Base-by-base conservation (phyloP, 1,140 invertebrate species). In the Brachionus sp. region DNA sequence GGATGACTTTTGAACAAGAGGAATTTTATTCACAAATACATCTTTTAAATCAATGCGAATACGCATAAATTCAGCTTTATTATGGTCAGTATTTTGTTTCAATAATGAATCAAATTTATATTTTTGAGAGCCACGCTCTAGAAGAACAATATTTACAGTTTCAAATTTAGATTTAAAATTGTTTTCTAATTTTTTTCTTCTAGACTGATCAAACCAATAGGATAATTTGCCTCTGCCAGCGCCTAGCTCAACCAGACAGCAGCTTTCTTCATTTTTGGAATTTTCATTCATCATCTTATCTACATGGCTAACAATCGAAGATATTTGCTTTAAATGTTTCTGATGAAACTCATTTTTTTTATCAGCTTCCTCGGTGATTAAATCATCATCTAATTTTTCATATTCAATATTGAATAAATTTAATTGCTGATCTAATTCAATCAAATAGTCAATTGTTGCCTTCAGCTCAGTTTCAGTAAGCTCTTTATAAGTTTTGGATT, bases 281-380 rank as follows among this genome's bases (percentile, higher is more conserved):
- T 33, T 75, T 66, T 57, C 23, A 13, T 25, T 35, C 39, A 80
- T 23, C 23, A 80, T 42, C 12, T 33, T 37, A 16, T 62, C 37
- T 12, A 80, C 77, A 42, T 80, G 77, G 19, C 50, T 42, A 7
- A 80, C 62, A 39, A 80, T 80, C 0, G 77, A 80, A 19, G 77
- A 80, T 37, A 80, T 80, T 44, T 80, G 77, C 25, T 80, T 66
- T 23, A 80, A 62, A 62, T 80, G 77, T 35, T 80, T 80, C 39
- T 75, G 37, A 33, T 75, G 70, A 75, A 75, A 75, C 23, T 75
- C 70, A 12, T 19, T 35, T 13, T 75, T 75, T n/a, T 75, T 75
- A 2, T 44, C 33, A 25, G 44, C 12, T 46, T 75, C 70, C 10
- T 25, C 6, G 25, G n/a, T 75, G 6, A 75, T 75, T 12, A 75